Evolutionary conservation across 2,113 vertebrate genomes (phyloP), one percentile per base, ranked within the genome.

Genomic region (Girardinichthys multiradiatus): DNA sequence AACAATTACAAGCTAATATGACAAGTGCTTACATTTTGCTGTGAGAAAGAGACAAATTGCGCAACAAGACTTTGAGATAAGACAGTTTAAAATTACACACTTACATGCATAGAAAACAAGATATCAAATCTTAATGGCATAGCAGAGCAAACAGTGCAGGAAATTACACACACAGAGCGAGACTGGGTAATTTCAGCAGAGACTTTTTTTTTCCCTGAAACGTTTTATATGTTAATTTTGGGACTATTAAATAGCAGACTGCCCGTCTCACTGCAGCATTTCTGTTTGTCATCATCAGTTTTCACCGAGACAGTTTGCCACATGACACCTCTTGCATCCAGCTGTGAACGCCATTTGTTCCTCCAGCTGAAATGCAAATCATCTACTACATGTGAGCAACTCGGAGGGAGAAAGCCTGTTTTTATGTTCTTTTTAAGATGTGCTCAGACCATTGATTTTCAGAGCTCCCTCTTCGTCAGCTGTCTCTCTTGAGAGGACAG

Each of bases 401-500:
- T 42, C 26, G 15, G 58, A 70, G 29, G 59, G 31, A 75, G 85
- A 86, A 86, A 86, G 76, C 91, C 92, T 59, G 82, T 87, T 82
- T 88, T 87, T 3, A 86, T 74, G 60, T 90, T 24, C 48, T 54
- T 85, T 73, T 92, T 76, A 71, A 89, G 88, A 27, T 45, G 33
- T 24, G 13, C n/a, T 57, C 63, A 69, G 29, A 54, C 60, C 13
- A 19, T 51, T 64, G 14, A 69, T 54, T 54, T 72, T 79, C 24
- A 57, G n/a, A 37, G 93, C 87, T 0, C 13, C 86, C 62, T 64
- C 81, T 21, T 5, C 0, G 57, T 93, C 57, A 62, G 64, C 82
- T 70, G 21, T 89, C 88, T 94, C 87, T 66, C 81, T 86, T n/a
- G 82, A 80, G 0, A 77, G 86, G 71, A 91, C 80, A 63, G 87